Conservation (phyloP, 2,113 vertebrate species). For the Nycticebus coucang region DNA sequence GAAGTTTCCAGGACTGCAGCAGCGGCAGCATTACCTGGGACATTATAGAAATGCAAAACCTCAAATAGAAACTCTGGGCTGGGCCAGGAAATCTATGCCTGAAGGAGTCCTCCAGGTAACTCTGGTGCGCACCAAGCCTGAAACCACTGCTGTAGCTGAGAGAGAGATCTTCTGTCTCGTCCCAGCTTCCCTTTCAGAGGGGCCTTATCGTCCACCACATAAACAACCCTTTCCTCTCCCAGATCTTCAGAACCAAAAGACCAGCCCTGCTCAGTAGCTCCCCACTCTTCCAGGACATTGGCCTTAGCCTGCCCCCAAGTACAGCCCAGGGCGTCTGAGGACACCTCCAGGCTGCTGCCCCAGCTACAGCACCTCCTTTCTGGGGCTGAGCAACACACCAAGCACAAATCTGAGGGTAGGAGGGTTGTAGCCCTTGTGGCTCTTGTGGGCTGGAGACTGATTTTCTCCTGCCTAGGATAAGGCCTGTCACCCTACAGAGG, state of each 20-base stretch:
- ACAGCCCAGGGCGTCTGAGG: background rate
- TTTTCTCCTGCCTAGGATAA: background rate
- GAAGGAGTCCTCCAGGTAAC: background rate
- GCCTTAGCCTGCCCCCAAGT: background rate
- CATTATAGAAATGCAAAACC: background rate
- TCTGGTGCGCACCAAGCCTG: accelerated
- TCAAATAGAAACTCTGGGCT: background rate
- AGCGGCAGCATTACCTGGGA: background rate
- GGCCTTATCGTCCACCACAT: too few relatives aligned
- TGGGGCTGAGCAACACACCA: background rate
- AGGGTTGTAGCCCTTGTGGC: accelerated
- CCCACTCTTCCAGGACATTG: accelerated
- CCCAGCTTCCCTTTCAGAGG: background rate
- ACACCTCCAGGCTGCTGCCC: accelerated
- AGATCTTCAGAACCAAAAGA: background rate
- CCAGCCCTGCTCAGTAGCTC: accelerated
- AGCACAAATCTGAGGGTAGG: background rate
- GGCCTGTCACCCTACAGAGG: background rate
- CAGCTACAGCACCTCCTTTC: background rate
- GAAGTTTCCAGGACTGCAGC: too few relatives aligned
- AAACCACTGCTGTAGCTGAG: background rate
- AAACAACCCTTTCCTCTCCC: background rate
- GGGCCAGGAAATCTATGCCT: accelerated
- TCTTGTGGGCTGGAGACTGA: background rate
- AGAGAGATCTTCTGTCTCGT: background rate